Conservation (phyloP, 2,888 invertebrate species). For the Phoronis australis region DNA sequence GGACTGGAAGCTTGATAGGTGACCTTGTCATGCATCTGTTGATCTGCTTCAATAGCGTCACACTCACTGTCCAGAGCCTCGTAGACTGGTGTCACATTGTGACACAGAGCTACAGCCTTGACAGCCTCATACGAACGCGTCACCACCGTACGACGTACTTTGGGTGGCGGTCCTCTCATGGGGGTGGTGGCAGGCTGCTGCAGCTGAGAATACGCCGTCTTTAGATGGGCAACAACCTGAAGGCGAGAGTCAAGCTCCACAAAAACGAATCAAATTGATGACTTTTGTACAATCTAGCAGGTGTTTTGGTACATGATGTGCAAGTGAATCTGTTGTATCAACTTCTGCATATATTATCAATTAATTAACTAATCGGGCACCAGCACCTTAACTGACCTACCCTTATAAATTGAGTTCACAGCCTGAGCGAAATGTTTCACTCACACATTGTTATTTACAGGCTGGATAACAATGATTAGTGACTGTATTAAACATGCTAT, state of each 20-base stretch:
- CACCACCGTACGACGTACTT: slow-evolving; percentile 65
- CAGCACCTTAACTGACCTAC: too few species aligned
- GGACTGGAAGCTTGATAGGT: slow-evolving; percentile 72
- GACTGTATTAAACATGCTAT: too few species aligned
- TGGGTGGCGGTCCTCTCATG: slow-evolving; percentile 33
- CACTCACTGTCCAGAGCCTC: slow-evolving; percentile 57
- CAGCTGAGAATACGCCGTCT: slow-evolving; percentile 49
- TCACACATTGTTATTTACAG: too few species aligned
- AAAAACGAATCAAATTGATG: too few species aligned
- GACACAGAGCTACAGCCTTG: slow-evolving; percentile 91
- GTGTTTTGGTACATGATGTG: too few species aligned
- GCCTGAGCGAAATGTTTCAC: too few species aligned
- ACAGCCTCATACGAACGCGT: slow-evolving; percentile 82
- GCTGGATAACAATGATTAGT: too few species aligned
- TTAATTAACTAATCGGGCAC: too few species aligned
- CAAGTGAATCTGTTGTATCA: too few species aligned
- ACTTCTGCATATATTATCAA: too few species aligned
- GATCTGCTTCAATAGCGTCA: slow-evolving; percentile 43
- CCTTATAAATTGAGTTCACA: too few species aligned
- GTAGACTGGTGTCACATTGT: slow-evolving; percentile 97
- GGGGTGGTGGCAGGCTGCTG: slow-evolving; percentile 18
- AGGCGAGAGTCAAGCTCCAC: slow-evolving; percentile 2
- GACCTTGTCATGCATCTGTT: slow-evolving; percentile 42
- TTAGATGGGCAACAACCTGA: slow-evolving; percentile 55
- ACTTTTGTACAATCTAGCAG: too few species aligned